These are phyloP conservation scores for Ophion obscuratus DNA, from an alignment of 2,888 invertebrate species.

Conservation along the genomic window DNA sequence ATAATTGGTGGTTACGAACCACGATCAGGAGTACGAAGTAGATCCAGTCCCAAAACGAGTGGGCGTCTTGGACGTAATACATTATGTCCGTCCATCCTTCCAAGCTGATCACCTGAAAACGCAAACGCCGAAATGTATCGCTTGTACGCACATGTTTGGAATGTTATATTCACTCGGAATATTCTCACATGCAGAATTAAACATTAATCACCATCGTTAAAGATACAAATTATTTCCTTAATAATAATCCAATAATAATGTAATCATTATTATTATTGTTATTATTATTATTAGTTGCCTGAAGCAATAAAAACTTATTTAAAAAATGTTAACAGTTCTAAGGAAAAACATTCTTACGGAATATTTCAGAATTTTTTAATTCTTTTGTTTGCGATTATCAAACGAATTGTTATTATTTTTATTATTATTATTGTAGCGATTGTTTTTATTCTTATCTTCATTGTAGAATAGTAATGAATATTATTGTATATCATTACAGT, in stretches of 20 bases:
- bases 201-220: background rate
- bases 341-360: too few relatives aligned
- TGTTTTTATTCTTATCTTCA: too few relatives aligned
- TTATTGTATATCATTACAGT: too few relatives aligned
- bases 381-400: too few relatives aligned
- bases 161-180: background rate
- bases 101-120: conserved; percentile 96
- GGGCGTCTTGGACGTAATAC: conserved; percentile 99
- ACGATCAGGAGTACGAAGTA: conserved; percentile 99
- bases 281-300: background rate
- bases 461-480: too few relatives aligned
- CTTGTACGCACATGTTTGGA: background rate
- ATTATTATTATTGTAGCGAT: too few relatives aligned
- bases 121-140: background rate
- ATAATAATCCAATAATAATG: background rate
- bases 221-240: background rate
- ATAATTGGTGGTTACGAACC: conserved; percentile 87
- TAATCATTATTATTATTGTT: background rate
- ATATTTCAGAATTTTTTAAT: too few relatives aligned
- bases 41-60: conserved; percentile 99
- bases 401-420: too few relatives aligned
- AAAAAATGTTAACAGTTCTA: too few relatives aligned
- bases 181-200: background rate
- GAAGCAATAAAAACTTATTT: background rate
- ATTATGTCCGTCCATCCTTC: conserved; percentile 99